Evolutionary conservation across 2,113 vertebrate genomes (phyloP), one percentile per base, ranked within the genome.

Genomic region (Euleptes europaea): DNA sequence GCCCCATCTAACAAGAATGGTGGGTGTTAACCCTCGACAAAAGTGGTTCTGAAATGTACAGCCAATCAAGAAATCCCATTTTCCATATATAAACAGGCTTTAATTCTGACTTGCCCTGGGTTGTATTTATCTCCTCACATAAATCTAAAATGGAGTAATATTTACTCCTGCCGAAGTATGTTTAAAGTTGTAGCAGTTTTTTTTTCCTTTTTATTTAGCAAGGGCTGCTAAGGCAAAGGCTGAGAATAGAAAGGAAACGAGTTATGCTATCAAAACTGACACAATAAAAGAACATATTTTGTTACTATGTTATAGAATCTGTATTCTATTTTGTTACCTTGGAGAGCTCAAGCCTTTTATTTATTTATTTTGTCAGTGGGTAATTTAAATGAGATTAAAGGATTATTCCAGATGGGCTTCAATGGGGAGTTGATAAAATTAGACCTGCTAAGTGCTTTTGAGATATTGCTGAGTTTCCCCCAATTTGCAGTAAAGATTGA

Each of bases 331-430:
- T 57, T 23, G 71, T 26, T 85, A 85, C 67, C 67, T 65, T 72
- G 23, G 84, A 85, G 84, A 85, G 51, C n/a, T 44, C n/a, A 79
- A 63, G 54, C 76, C 67, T 49, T 79, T 85, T 79, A 85, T 79
- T 85, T n/a, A n/a, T n/a, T 54, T 54, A 54, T 84, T 72, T 72
- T 85, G 67, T 79, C 51, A 63, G 40, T 79, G 33, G 69, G 69
- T 79, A 72, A 85, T 85, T 79, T 85, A 85, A 85, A 85, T 85
- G 69, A 85, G 84, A 85, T 85, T 72, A 85, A 85, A 85, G 84
- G 67, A 85, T 85, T 85, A 85, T 63, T 85, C 40, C 67, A 72
- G 76, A 85, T 85, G 72, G 54, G 67, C 69, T 72, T 79, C 74
- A 63, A 38, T 72, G 67, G 67, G 76, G 77, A 85, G 65, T 79